Conservation (phyloP, 2,113 vertebrate species). For the Rhynchomys soricoides region DNA sequence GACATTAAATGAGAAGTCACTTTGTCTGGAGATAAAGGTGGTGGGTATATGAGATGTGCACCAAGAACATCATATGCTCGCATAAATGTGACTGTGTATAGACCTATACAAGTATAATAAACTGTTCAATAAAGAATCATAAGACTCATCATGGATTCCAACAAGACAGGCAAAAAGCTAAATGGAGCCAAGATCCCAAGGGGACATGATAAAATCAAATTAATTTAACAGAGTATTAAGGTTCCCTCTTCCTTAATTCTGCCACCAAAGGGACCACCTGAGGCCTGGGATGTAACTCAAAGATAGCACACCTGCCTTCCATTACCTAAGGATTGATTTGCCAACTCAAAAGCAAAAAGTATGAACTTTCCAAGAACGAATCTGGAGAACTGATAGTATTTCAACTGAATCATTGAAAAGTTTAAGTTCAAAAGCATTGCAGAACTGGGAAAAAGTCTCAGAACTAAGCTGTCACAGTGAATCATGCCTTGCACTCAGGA, state of each 20-base stretch:
- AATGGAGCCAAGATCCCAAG: neutral
- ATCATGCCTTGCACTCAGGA: too few species aligned
- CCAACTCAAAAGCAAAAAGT: neutral
- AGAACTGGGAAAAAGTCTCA: neutral
- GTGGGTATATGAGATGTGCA: neutral
- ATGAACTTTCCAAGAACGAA: neutral
- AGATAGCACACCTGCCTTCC: neutral
- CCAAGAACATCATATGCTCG: neutral
- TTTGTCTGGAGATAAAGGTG: neutral
- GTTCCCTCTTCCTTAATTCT: neutral
- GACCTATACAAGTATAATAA: neutral
- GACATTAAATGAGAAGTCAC: neutral
- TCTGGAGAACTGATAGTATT: neutral
- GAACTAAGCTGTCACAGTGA: neutral
- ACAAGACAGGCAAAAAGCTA: neutral
- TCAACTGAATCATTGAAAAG: neutral
- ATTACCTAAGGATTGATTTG: too few species aligned
- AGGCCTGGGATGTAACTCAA: neutral
- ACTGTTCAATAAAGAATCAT: neutral
- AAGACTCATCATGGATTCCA: neutral
- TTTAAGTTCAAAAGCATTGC: neutral
- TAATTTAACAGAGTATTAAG: neutral
- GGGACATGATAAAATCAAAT: neutral
- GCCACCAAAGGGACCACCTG: neutral
- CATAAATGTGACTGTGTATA: too few species aligned